These are phyloP conservation scores for Elmis aenea DNA, from an alignment of 2,888 invertebrate species.

Conservation along the genomic window DNA sequence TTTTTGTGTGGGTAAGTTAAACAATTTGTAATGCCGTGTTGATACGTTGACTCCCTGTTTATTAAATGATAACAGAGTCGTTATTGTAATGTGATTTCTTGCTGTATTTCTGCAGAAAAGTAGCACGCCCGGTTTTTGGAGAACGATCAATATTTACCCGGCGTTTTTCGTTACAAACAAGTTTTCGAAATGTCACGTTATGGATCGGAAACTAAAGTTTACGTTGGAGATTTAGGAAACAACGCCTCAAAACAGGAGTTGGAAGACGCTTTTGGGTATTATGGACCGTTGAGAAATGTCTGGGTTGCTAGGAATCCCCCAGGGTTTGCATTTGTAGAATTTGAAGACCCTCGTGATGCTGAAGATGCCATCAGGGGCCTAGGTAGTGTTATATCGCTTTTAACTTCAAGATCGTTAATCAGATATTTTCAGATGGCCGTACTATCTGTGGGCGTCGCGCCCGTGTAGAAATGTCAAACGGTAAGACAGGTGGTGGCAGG, in stretches of 20 bases:
- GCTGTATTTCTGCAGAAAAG: too few species aligned
- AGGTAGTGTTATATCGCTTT: too few species aligned
- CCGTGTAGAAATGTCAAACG: conserved; percentile 88
- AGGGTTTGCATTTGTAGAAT: conserved; percentile 92
- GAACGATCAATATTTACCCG: too few species aligned
- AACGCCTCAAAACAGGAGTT: conserved; percentile 89
- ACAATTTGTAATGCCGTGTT: too few species aligned
- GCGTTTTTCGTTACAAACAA: too few species aligned
- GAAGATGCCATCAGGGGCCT: conserved; percentile 75
- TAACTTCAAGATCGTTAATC: neutral
- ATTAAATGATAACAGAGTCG: too few species aligned
- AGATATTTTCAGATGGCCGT: conserved; percentile 56
- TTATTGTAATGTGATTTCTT: too few species aligned
- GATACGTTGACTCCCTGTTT: too few species aligned
- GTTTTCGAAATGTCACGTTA: conserved; percentile 66
- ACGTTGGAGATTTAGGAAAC: conserved; percentile 91
- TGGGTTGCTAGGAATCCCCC: conserved; percentile 98
- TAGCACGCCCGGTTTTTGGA: too few species aligned
- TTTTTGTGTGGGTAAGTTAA: too few species aligned
- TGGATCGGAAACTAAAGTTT: conserved; percentile 87
- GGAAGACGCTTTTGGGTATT: conserved; percentile 89
- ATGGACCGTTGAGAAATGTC: conserved; percentile 87
- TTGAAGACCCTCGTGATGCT: conserved; percentile 88
- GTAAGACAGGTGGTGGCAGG: conserved; percentile 58
- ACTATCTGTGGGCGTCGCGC: conserved; percentile 86